Evolutionary conservation across 2,113 vertebrate species (phyloP).

Genomic region (Spizaetus ornatus): DNA sequence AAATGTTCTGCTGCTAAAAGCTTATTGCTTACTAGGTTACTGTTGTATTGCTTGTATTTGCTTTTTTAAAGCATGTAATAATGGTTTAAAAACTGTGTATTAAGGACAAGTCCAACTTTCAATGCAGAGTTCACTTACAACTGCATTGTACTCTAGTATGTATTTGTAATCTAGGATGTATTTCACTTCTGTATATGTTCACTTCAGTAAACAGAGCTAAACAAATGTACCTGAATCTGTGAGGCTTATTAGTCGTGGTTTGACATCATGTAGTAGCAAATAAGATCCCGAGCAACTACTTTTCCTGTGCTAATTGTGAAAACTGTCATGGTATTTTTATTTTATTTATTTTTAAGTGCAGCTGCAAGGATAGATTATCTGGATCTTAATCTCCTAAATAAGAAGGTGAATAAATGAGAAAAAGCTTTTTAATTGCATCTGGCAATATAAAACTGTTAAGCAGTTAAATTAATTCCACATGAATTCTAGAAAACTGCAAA

Average conservation of each 20-base stretch:
- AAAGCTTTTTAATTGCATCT: not conserved
- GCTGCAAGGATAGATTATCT: not conserved
- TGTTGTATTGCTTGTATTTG: not conserved
- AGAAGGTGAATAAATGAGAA: not conserved
- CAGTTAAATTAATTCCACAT: not conserved
- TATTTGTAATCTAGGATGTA: not conserved
- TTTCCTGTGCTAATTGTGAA: not conserved
- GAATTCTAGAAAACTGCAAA: not conserved
- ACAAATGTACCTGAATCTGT: not conserved
- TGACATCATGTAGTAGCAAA: not conserved
- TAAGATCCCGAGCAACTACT: not conserved
- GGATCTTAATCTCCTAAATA: not conserved
- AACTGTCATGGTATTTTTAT: not conserved
- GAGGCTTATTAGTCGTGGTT: not conserved
- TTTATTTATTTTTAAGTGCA: not conserved
- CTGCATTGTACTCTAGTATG: not conserved
- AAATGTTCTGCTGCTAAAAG: not conserved
- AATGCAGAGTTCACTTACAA: not conserved
- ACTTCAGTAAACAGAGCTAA: slow-evolving; percentile 2
- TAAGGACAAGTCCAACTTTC: not conserved
- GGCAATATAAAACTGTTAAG: not conserved
- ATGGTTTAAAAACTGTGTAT: not conserved
- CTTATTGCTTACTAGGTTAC: not conserved
- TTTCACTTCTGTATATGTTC: not conserved
- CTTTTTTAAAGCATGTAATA: not conserved